Conservation (phyloP, 2,888 invertebrate genomes). For the Temnothorax unifasciatus region DNA sequence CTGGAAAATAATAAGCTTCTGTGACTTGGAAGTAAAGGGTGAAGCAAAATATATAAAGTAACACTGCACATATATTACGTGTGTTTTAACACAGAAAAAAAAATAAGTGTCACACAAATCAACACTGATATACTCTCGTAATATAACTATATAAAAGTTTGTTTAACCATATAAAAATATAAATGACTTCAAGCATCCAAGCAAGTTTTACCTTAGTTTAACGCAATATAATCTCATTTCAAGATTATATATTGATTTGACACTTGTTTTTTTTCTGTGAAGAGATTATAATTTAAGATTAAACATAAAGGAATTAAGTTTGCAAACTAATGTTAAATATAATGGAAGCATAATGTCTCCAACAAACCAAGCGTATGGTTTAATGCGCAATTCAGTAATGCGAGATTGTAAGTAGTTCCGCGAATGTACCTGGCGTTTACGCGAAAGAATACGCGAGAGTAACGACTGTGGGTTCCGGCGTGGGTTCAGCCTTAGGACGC, state of each 20-base stretch:
- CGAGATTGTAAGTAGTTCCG: not conserved
- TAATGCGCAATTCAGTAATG: not conserved
- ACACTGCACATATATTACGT: not conserved
- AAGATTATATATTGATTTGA: too few relatives aligned
- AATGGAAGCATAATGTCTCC: not conserved
- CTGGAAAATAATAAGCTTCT: not conserved
- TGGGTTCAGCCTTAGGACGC: conserved; percentile 17
- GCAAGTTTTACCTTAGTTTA: too few relatives aligned
- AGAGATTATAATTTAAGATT: not conserved
- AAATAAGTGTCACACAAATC: too few relatives aligned
- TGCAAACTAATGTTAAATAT: not conserved
- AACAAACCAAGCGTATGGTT: not conserved
- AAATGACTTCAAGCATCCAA: too few relatives aligned
- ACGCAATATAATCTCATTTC: too few relatives aligned
- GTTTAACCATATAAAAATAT: too few relatives aligned
- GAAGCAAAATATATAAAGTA: not conserved
- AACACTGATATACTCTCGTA: too few relatives aligned
- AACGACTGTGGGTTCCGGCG: not conserved
- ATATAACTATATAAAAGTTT: too few relatives aligned
- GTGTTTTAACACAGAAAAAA: not conserved
- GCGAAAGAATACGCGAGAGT: conserved; percentile 1
- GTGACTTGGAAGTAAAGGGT: not conserved
- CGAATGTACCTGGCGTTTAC: not conserved
- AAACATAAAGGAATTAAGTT: not conserved
- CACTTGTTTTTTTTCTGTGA: too few relatives aligned